Evolutionary conservation across 2,888 invertebrate species (phyloP).

Genomic region (Plagodis pulveraria): DNA sequence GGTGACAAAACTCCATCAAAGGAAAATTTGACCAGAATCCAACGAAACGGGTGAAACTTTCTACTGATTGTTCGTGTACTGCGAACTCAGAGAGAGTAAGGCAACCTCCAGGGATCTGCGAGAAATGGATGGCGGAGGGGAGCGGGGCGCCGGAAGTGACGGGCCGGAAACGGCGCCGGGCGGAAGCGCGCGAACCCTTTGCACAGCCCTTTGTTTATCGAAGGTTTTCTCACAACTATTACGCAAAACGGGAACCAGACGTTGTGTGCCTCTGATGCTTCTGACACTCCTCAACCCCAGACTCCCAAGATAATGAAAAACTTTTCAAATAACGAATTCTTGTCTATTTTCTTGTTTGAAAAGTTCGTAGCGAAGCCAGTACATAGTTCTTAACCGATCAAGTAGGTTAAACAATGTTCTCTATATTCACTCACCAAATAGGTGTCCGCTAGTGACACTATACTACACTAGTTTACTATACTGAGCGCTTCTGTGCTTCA

Average conservation of each 20-base stretch:
- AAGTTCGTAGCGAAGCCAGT: background rate
- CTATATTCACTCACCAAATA: no score
- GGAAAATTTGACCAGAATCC: constrained; percentile 5
- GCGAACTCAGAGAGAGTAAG: constrained; percentile 25
- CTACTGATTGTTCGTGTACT: constrained; percentile 20
- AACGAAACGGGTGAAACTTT: constrained; percentile 10
- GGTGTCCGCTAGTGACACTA: no score
- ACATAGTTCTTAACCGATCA: no score
- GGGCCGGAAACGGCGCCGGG: constrained; percentile 71
- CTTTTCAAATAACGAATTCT: constrained; percentile 28
- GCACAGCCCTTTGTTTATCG: constrained; percentile 71
- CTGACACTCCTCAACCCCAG: constrained; percentile 36
- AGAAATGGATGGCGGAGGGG: constrained; percentile 34
- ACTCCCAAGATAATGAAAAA: constrained; percentile 38
- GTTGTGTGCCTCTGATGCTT: constrained; percentile 44
- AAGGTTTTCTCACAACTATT: constrained; percentile 58
- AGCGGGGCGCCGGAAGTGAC: constrained; percentile 50
- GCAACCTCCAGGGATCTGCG: constrained; percentile 46
- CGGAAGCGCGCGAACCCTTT: constrained; percentile 77
- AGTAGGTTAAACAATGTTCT: no score
- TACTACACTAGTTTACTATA: no score
- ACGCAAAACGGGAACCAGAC: constrained; percentile 52
- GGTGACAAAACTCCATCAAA: constrained; percentile 3
- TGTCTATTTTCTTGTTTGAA: constrained; percentile 18
- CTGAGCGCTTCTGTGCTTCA: no score